These are phyloP conservation scores for Itoplectis maculator DNA, from an alignment of 2,888 invertebrate genomes.

Conservation along the genomic window DNA sequence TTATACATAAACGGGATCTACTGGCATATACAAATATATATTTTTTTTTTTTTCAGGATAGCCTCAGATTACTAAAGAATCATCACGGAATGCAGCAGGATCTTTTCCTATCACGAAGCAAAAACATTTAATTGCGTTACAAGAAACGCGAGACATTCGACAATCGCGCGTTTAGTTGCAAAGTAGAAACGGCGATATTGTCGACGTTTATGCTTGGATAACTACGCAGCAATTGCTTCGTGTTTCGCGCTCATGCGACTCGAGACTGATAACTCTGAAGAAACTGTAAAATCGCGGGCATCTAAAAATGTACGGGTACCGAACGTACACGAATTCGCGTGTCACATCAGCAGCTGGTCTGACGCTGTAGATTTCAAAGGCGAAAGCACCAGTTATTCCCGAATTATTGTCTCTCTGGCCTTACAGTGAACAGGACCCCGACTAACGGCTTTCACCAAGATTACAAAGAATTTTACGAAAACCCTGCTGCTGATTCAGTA, in stretches of 20 bases:
- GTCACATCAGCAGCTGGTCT: constrained; percentile 65
- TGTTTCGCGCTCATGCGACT: constrained; percentile 13
- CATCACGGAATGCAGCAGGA: constrained; percentile 80
- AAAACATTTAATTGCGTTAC: not conserved
- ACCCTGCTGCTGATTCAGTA: constrained; percentile 80
- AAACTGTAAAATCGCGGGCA: constrained; percentile 27
- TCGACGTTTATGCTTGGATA: constrained; percentile 39
- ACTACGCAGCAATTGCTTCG: constrained; percentile 21
- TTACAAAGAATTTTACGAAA: constrained; percentile 83
- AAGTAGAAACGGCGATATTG: constrained; percentile 33
- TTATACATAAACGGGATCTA: constrained; percentile 20
- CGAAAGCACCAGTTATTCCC: constrained; percentile 68
- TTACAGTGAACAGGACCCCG: constrained; percentile 82
- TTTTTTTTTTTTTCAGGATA: constrained; percentile 53
- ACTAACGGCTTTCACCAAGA: constrained; percentile 83
- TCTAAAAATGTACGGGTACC: constrained; percentile 70
- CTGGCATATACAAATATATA: constrained; percentile 6
- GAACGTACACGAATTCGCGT: constrained; percentile 49
- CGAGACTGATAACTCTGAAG: constrained; percentile 1
- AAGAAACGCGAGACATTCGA: constrained; percentile 24
- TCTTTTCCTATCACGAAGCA: constrained; percentile 65
- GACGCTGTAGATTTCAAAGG: constrained; percentile 71
- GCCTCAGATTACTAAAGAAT: constrained; percentile 85
- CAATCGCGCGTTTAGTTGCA: constrained; percentile 7
- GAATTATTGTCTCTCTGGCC: constrained; percentile 83